Conservation (phyloP, 2,888 invertebrate genomes). For the Lycophotia porphyrea region DNA sequence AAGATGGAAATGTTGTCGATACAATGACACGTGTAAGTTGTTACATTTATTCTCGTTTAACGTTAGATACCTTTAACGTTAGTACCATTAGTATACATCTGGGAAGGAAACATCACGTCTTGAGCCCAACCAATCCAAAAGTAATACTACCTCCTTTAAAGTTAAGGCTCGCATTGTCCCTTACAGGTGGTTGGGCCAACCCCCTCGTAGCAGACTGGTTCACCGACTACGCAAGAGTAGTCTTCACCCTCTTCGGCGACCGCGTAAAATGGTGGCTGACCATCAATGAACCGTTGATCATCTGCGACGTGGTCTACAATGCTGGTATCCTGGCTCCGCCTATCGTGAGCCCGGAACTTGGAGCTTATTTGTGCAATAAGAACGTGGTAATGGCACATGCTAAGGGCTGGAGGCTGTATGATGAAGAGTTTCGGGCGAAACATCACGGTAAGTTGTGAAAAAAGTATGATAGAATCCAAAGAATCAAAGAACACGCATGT, state of each 20-base stretch:
- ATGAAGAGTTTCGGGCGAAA: slow-evolving; percentile 86
- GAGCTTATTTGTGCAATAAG: slow-evolving; percentile 88
- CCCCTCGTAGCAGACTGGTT: slow-evolving; percentile 39
- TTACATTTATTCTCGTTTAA: no score
- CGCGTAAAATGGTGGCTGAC: slow-evolving; percentile 93
- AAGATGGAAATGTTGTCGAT: no score
- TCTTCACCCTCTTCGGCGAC: slow-evolving; percentile 90
- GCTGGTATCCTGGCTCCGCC: slow-evolving; percentile 81
- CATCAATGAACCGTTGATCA: slow-evolving; percentile 92
- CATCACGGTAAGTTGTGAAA: slow-evolving; percentile 39
- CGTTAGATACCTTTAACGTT: no score
- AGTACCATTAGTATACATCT: no score
- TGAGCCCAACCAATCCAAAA: background rate
- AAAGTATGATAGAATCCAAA: no score
- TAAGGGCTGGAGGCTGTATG: slow-evolving; percentile 90
- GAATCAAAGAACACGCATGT: background rate
- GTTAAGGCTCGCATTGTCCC: background rate
- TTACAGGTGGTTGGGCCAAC: slow-evolving; percentile 45
- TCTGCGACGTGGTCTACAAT: slow-evolving; percentile 74
- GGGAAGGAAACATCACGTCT: background rate
- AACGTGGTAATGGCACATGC: slow-evolving; percentile 93
- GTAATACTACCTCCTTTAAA: background rate
- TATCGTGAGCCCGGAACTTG: slow-evolving; percentile 75
- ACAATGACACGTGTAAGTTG: no score
- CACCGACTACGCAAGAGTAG: slow-evolving; percentile 87